Conservation (phyloP, 2,888 invertebrate genomes). For the Psylliodes chrysocephalus region DNA sequence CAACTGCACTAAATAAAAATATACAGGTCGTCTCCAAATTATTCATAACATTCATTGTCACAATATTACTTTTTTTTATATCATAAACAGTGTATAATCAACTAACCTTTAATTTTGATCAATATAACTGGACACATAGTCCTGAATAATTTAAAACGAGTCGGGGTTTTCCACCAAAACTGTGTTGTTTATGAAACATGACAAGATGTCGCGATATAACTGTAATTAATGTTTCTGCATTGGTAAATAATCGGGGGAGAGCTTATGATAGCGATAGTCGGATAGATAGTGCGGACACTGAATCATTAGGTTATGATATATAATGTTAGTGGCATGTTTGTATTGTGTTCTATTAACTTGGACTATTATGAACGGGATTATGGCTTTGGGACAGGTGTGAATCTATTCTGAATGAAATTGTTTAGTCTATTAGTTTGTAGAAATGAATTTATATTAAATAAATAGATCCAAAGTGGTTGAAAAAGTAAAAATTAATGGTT, state of each 20-base stretch:
- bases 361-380: constrained; percentile 57
- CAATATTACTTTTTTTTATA: too few relatives aligned
- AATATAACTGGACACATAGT: constrained; percentile 33
- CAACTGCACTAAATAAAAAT: too few relatives aligned
- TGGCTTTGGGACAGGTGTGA: constrained; percentile 60
- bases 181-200: constrained; percentile 51
- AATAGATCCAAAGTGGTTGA: too few relatives aligned
- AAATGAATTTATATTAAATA: too few relatives aligned
- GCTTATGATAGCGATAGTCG: constrained; percentile 58
- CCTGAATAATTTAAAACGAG: constrained; percentile 47
- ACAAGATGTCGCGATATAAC: constrained; percentile 52
- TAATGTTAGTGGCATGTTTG: constrained; percentile 56
- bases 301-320: constrained; percentile 62
- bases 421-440: too few relatives aligned
- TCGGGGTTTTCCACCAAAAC: constrained; percentile 43
- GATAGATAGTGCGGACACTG: constrained; percentile 58
- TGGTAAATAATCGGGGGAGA: constrained; percentile 60
- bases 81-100: background rate
- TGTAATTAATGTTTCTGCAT: constrained; percentile 60
- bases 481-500: too few relatives aligned
- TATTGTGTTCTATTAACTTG: constrained; percentile 58
- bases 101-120: constrained; percentile 25
- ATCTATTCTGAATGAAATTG: constrained; percentile 44
- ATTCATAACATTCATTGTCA: too few relatives aligned
- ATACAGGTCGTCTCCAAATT: too few relatives aligned